phyloP scores from a whole-genome alignment of 2,113 vertebrate species.

The Trematomus loennbergii region DNA sequence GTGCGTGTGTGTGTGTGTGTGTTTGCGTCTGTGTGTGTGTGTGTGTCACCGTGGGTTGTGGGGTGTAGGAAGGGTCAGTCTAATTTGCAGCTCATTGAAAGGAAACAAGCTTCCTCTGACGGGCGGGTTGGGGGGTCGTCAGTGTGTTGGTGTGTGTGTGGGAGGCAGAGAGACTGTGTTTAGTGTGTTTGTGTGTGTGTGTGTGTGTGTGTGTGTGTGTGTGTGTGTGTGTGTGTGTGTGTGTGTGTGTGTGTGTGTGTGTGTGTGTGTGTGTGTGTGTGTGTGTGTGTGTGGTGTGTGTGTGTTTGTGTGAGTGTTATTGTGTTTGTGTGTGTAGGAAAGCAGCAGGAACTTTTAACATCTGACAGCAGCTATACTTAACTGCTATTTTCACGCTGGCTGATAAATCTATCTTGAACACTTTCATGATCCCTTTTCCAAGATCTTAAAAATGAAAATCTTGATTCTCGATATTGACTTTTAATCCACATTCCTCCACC shows the following conservation, averaged over 20 bases:
- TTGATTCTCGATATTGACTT: too few species aligned
- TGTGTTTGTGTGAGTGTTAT: too few species aligned
- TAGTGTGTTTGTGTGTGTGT: conserved; percentile 24
- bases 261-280: conserved; percentile 5
- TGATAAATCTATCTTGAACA: neutral
- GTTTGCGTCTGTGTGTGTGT: conserved; percentile 19
- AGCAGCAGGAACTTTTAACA: neutral
- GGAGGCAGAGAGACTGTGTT: neutral
- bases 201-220: conserved; percentile 7
- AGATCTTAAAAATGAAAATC: too few species aligned
- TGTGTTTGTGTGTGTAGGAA: conserved; percentile 27
- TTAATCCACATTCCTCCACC: too few species aligned
- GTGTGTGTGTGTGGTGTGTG: conserved; percentile 19
- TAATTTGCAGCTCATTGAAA: conserved; percentile 73
- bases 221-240: conserved; percentile 21
- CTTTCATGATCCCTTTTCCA: too few species aligned
- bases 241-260: conserved; percentile 27
- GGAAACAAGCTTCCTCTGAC: conserved; percentile 71
- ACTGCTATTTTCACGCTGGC: neutral
- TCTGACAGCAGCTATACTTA: conserved; percentile 13
- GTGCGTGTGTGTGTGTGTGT: neutral
- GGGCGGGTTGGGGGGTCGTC: conserved; percentile 41
- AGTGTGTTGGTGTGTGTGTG: conserved; percentile 11
- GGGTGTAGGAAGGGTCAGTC: conserved; percentile 58
- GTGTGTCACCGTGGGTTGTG: neutral